phyloP scores from a whole-genome alignment of 2,888 invertebrate species.

The Drosophila helvetica region DNA sequence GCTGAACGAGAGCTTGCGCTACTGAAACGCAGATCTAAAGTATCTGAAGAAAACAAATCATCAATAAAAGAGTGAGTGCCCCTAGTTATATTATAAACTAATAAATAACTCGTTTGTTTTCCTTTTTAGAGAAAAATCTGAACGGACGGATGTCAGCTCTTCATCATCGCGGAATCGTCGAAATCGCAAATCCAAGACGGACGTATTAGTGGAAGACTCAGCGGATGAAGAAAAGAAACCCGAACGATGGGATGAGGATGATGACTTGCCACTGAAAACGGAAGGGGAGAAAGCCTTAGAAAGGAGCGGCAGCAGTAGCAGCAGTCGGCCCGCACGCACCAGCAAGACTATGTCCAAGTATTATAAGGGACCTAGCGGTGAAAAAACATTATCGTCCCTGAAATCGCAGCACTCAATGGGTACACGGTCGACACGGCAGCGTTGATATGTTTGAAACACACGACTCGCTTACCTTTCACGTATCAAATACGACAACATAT shows the following conservation, averaged over 20 bases:
- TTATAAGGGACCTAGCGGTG: constrained; percentile 76
- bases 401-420: constrained; percentile 70
- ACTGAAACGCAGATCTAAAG: constrained; percentile 65
- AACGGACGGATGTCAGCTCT: constrained; percentile 69
- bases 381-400: constrained; percentile 44
- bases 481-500: constrained; percentile 59
- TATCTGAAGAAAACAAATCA: constrained; percentile 31
- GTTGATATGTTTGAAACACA: constrained; percentile 40
- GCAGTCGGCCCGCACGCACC: constrained; percentile 77
- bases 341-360: constrained; percentile 82
- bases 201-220: constrained; percentile 47
- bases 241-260: constrained; percentile 68
- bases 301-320: constrained; percentile 18
- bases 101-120: neutral
- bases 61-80: constrained; percentile 58
- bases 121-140: constrained; percentile 59
- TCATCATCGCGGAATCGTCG: constrained; percentile 72
- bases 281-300: constrained; percentile 55
- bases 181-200: constrained; percentile 63
- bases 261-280: constrained; percentile 65
- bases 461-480: constrained; percentile 29
- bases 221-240: constrained; percentile 52
- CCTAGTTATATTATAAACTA: neutral
- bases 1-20: constrained; percentile 67
- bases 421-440: constrained; percentile 72